phyloP scores from a whole-genome alignment of 2,797 vertebrate genomes.

The Halcyon chelicuti region DNA sequence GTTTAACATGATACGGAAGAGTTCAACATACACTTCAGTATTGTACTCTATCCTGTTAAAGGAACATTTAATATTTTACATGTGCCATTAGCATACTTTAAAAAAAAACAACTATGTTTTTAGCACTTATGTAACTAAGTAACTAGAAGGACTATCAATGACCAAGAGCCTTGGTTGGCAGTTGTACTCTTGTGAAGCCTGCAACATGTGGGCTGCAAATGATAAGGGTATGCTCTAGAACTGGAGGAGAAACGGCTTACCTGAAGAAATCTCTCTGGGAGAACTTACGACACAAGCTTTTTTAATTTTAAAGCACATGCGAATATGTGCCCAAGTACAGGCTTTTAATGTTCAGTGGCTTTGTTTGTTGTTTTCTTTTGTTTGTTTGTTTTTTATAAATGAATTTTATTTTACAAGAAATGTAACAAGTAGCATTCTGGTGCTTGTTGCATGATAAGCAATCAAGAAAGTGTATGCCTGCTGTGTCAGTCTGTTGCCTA shows the following conservation, averaged over 20 bases:
- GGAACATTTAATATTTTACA: background rate
- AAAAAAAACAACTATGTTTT: background rate
- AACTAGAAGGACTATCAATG: background rate
- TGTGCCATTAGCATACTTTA: background rate
- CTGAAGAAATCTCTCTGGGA: background rate
- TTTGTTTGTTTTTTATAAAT: background rate
- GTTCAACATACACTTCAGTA: background rate
- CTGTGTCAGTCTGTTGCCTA: background rate
- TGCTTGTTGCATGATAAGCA: background rate
- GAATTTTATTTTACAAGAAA: background rate
- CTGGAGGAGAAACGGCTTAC: background rate
- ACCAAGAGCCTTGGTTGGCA: background rate
- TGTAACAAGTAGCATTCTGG: background rate
- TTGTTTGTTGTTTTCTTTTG: no score
- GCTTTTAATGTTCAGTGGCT: background rate
- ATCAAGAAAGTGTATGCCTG: background rate
- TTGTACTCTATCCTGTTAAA: background rate
- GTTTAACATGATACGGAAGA: background rate
- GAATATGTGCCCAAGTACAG: background rate
- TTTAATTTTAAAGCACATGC: background rate
- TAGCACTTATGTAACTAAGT: background rate
- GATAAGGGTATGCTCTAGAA: background rate
- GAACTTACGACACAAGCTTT: background rate
- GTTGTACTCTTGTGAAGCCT: background rate
- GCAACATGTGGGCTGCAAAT: background rate